Evolutionary conservation across 2,113 vertebrate species (phyloP).

Genomic region (Takifugu flavidus): DNA sequence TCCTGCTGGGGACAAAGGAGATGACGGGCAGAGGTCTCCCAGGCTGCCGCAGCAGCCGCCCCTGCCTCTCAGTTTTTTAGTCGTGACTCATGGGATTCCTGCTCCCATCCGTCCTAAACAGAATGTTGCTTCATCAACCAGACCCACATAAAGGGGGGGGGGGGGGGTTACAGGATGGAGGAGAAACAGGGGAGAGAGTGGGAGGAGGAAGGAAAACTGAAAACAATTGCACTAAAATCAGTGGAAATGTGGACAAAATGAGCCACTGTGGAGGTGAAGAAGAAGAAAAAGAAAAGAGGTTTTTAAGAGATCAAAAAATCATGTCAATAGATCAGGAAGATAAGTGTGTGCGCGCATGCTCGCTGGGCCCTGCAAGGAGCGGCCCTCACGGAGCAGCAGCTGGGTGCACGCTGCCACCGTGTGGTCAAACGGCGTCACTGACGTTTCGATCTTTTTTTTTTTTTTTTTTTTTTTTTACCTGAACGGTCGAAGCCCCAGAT

Average conservation of each 20-base stretch:
- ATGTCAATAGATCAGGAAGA: slow-evolving; percentile 8
- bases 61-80: slow-evolving; percentile 3
- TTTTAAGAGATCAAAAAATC: too few relatives aligned
- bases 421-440: slow-evolving; percentile 18
- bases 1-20: slow-evolving; percentile 54
- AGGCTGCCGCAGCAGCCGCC: slow-evolving; percentile 19
- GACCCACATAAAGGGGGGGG: background rate
- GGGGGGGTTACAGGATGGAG: background rate
- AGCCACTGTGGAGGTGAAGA: slow-evolving; percentile 33
- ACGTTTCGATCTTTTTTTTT: background rate
- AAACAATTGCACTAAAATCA: slow-evolving; percentile 45
- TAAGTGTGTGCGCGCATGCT: background rate
- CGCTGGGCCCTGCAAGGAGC: background rate
- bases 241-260: slow-evolving; percentile 60
- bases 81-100: slow-evolving; percentile 41
- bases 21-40: slow-evolving; percentile 58
- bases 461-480: background rate
- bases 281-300: background rate
- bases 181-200: slow-evolving; percentile 19
- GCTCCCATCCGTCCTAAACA: too few relatives aligned
- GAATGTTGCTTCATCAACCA: too few relatives aligned
- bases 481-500: background rate
- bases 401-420: slow-evolving; percentile 37
- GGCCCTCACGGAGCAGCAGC: background rate
- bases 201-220: slow-evolving; percentile 35